Base-by-base conservation (phyloP, 2,113 vertebrate genomes). In the Arenaria interpres region DNA sequence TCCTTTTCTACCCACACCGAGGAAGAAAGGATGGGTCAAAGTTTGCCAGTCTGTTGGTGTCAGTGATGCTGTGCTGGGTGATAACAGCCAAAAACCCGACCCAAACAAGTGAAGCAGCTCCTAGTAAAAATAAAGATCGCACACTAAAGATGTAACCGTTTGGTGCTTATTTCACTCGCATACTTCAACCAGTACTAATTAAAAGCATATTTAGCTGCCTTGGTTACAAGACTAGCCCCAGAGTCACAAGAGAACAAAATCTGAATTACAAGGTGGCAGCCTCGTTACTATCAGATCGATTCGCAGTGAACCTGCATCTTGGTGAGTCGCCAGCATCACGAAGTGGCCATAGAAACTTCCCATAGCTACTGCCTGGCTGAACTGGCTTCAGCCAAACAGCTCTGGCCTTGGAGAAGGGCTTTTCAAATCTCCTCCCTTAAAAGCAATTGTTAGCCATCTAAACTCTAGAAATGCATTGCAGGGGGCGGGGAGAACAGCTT, bases 21-120 rank as follows among this genome's bases (percentile, higher is more conserved):
- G 30, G 77, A 81, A 89, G 80, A 92, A 94, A 93, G 78, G 57
- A 73, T 53, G 50, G 93, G 91, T 88, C 75, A 19, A 83, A 90
- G 71, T 95, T 82, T 59, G 88, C 56, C 81, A 37, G 78, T 63
- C 66, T 71, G 77, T 33, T 74, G 54, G 72, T 27, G n/a, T 68
- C 54, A 66, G 79, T 0, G 5, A 81, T 75, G 86, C 85, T 86
- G 27, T 3, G 63, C 87, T 89, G 80, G 77, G 39, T 72, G 84
- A 87, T 91, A 89, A 85, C 25, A 37, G 86, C 73, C 73, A 87
- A 76, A 93, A 92, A 48, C 35, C 56, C 39, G 20, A 91, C 54
- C 76, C 45, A 32, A 90, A 93, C 37, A 81, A 67, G 27, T 20
- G 60, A 91, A 93, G 85, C 80, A 92, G 53, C 46, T 90, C 51